These are phyloP conservation scores for Lates japonicus DNA, from an alignment of 2,797 vertebrate species.

Conservation along the genomic window DNA sequence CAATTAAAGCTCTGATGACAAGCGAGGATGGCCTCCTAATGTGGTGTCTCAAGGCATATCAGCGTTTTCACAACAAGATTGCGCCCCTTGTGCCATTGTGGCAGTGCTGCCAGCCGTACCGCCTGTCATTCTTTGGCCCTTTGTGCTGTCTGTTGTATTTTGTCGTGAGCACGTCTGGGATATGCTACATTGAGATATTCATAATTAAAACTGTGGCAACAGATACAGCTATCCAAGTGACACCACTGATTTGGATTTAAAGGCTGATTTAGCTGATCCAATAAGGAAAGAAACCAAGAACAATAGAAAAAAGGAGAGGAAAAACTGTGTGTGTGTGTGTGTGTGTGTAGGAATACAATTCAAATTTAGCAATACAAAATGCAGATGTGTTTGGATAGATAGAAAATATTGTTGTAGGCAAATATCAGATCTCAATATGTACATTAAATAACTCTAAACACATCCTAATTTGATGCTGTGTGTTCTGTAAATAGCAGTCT, in stretches of 20 bases:
- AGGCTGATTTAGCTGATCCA: constrained; percentile 37
- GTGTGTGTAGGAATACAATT: constrained; percentile 8
- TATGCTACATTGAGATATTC: constrained; percentile 61
- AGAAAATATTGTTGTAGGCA: constrained; percentile 44
- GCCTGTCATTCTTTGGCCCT: constrained; percentile 68
- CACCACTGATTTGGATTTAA: constrained; percentile 50
- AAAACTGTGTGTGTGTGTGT: not conserved
- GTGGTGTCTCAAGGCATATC: constrained; percentile 81
- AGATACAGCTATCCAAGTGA: constrained; percentile 33
- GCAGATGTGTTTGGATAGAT: constrained; percentile 52
- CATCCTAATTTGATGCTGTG: constrained; percentile 59
- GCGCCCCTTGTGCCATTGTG: constrained; percentile 55
- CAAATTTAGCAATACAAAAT: constrained; percentile 42
- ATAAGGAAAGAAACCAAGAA: constrained; percentile 6
- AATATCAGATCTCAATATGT: constrained; percentile 55
- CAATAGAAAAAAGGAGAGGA: not conserved
- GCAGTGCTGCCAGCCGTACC: constrained; percentile 42
- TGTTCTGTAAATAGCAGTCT: constrained; percentile 64
- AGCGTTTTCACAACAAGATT: constrained; percentile 79
- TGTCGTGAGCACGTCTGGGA: constrained; percentile 37
- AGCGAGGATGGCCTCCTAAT: constrained; percentile 82
- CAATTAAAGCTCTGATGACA: constrained; percentile 86
- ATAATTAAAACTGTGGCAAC: constrained; percentile 62
- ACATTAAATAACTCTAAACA: constrained; percentile 47
- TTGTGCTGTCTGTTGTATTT: constrained; percentile 47